Base-by-base conservation (phyloP, 2,797 vertebrate genomes). In the Rousettus madagascariensis region DNA sequence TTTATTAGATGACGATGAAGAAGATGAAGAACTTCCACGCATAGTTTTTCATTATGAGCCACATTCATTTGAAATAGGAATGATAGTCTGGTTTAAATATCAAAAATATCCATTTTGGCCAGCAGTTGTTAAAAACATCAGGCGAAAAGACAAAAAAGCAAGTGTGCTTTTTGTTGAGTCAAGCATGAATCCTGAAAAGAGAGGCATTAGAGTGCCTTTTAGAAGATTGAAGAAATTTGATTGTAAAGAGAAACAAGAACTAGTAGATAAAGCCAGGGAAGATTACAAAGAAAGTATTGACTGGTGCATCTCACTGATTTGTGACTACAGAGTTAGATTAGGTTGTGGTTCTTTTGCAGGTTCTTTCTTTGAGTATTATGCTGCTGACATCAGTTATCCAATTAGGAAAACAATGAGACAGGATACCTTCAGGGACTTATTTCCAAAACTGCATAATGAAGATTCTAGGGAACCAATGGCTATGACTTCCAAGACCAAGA, bases 81-180 rank as follows among this genome's bases (percentile, higher is more conserved):
- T 97, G 46, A 98, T 99, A 98, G 99, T 99, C 49, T 99, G 99
- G 99, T 99, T 98, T 98, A 99, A 99, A 97, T 97, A 98, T 91
- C 98, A 99, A 90, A 98, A 98, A 59, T 99, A 98, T 53, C 99
- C 99, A 0, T 99, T 98, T 93, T 99, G 99, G 99, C 99, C 99
- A 41, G 99, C 99, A 2, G 97, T 99, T 99, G 98, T 99, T 0
- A 99, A 99, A 97, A 98, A 97, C 6, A 98, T 99, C 83, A 98
- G 98, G 90, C 96, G 88, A 85, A 99, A 99, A 90, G 97, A 96
- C 11, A 98, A 95, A 72, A 99, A 98, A 97, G 99, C 99, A 20
- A 99, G 98, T n/a, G 98, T 99, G 82, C 46, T 99, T 75, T 99
- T 99, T 30, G 98, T 99, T 86, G 99, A 99, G 28, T 94, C 98